Conservation (phyloP, 2,113 vertebrate species). For the Daphoenositta chrysoptera region DNA sequence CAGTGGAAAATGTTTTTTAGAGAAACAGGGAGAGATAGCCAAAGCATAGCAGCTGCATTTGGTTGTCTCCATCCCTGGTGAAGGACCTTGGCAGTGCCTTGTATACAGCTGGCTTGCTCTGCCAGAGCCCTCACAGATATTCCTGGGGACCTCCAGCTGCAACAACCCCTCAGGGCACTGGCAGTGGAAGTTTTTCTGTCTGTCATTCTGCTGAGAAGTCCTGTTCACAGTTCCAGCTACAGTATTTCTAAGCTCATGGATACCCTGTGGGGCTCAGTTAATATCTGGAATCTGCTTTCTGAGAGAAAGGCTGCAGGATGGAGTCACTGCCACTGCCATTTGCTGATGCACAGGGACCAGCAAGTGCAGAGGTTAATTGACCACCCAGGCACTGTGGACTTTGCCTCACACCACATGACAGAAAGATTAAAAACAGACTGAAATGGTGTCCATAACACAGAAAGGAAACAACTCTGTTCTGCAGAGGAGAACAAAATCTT, state of each 20-base stretch:
- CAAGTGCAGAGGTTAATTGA: neutral
- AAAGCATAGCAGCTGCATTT: neutral
- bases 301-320: neutral
- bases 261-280: neutral
- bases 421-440: neutral
- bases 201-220: neutral
- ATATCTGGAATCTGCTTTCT: neutral
- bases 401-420: neutral
- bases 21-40: neutral
- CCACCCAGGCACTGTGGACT: neutral
- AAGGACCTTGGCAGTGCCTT: neutral
- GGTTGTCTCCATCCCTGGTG: neutral
- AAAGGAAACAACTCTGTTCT: neutral
- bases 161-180: accelerated
- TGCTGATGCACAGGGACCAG: neutral
- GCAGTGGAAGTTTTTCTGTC: neutral
- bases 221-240: neutral
- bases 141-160: neutral
- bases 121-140: neutral
- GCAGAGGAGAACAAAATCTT: neutral
- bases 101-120: neutral
- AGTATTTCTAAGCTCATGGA: neutral
- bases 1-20: neutral
- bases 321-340: neutral
- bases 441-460: neutral